Evolutionary conservation across 2,797 vertebrate genomes (phyloP).

Genomic region (Myotis myotis): DNA sequence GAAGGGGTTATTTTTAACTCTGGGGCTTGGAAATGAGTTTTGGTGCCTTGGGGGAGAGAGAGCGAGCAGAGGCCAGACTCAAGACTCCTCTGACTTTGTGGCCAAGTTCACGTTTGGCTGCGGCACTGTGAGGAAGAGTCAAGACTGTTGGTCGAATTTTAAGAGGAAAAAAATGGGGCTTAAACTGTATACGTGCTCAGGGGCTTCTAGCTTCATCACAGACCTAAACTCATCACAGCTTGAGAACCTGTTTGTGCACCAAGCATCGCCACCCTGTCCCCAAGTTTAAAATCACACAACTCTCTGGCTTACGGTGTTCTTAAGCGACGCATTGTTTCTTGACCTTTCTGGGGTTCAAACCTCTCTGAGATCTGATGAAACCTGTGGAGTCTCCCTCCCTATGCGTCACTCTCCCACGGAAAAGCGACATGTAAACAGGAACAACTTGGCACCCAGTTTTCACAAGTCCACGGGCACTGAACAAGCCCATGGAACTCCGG

Average conservation of each 20-base stretch:
- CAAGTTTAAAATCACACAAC: background rate
- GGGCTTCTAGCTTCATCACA: background rate
- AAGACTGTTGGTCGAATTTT: background rate
- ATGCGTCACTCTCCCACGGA: background rate
- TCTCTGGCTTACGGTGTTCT: background rate
- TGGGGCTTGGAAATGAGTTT: background rate
- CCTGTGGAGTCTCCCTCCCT: background rate
- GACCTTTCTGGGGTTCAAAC: background rate
- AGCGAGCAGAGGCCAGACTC: background rate
- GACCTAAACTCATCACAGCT: background rate
- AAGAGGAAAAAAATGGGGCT: background rate
- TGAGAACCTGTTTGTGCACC: background rate
- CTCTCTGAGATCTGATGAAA: background rate
- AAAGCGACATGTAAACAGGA: background rate
- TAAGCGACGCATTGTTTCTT: background rate
- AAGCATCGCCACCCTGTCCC: background rate
- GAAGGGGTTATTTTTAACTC: conserved; percentile 30
- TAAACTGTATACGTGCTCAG: background rate
- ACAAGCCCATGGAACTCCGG: background rate
- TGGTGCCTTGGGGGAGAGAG: background rate
- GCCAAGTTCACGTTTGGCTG: background rate
- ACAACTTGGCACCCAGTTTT: background rate
- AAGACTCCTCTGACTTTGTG: background rate
- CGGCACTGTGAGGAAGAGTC: background rate
- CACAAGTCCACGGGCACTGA: background rate